Base-by-base conservation (phyloP, 2,888 invertebrate genomes). In the Synergus umbraculus region DNA sequence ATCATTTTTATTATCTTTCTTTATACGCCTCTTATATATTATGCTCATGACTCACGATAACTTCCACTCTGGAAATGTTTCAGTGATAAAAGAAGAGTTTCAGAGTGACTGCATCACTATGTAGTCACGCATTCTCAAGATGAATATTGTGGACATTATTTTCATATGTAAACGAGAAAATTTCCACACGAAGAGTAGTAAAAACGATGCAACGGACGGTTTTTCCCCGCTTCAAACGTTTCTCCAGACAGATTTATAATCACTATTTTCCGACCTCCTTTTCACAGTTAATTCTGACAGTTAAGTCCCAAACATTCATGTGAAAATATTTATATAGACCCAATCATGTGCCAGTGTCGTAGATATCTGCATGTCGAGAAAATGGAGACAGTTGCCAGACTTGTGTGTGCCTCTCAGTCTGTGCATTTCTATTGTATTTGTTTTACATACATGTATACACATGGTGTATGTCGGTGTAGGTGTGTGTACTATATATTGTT, bases 401-500 rank as follows among this genome's bases (percentile, higher is more conserved):
- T 22, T 67, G 44, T 22, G 60, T 29, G 60, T 29, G 22, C 8
- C 60, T 22, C 18, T 18, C 9, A 10, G 66, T 18, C 66, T 66
- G 66, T 49, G 69, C 46, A 73, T 49, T 73, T 5, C 69, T 43
- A 44, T 18, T 37, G 37, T 37, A 37, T 37, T 37, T 37, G 37
- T 5, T 37, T 37, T 37, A 37, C 5, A 37, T 37, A 5, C 37
- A 37, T 37, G 0, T 13, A 46, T 46, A 65, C 8, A 43, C 7
- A 41, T 46, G 46, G 5, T 69, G 44, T n/a, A 41, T 63, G 58
- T 60, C 37, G 22, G 13, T 22, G 54, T 15, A 29, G n/a, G 22
- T 76, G 67, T 58, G 41, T 49, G 41, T 65, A 67, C 84, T 84
- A 76, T 85, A 81, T 79, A 81, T 82, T 83, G 85, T 87, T 86